Evolutionary conservation across 2,888 invertebrate species (phyloP), one percentile per base, ranked within the genome.

Genomic region (Eubasilissa splendida): DNA sequence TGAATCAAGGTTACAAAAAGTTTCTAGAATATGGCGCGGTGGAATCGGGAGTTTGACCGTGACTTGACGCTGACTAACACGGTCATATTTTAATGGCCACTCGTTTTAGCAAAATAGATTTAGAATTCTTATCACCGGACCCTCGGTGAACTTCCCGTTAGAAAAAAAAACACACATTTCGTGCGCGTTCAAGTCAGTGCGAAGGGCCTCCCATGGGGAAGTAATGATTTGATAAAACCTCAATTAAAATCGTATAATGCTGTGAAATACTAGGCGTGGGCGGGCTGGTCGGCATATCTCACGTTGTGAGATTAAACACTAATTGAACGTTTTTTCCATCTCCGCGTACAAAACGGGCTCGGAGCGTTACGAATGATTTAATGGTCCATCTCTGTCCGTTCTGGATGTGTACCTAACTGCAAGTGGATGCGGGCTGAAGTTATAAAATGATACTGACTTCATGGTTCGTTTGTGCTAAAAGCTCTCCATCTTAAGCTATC

Each of bases 191-290:
- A 42, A 63, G 33, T 33, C 12, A 42, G 63, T 63, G 68, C 4
- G 68, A 52, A 53, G 31, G 56, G 56, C 71, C 71, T 71, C 71
- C 71, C 71, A 71, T 71, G 14, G 71, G 71, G 71, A 71, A 71
- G 71, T 71, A 59, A 59, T 59, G 54, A 59, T 74, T 42, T 50
- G 74, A 74, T 74, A 74, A 59, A 59, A 33, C 74, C 58, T 50
- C 74, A 74, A 74, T 74, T 74, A 74, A 74, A 74, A 74, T 50
- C 60, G 59, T 59, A 74, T 74, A 74, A 74, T 59, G 14, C 74
- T 74, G 59, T 59, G 59, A 59, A 50, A 73, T 73, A 74, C 12
- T 59, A 33, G 74, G 74, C 60, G 74, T 59, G 60, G 59, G 74
- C 50, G 59, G 60, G 74, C 60, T 5, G 42, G 4, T 42, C 42